A percentile compares a stretch with the other conserved stretches of the same genome.
Evolutionary conservation across 2,797 vertebrate genomes (phyloP).

Genomic region (Mus caroli): DNA sequence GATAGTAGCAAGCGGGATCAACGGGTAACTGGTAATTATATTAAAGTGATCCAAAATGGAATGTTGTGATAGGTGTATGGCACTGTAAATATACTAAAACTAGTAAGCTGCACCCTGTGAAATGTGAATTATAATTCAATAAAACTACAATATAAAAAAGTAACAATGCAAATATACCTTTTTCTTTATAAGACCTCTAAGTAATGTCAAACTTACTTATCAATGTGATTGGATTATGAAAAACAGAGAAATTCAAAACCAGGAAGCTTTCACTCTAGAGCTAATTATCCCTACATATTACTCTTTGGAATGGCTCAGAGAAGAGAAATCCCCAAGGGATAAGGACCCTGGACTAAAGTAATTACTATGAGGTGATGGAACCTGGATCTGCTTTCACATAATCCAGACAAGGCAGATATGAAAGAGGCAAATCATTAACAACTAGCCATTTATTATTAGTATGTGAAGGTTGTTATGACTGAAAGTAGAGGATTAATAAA

Average conservation of each 20-base stretch:
- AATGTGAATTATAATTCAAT: slow-evolving; percentile 5
- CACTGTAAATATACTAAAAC: slow-evolving; percentile 13
- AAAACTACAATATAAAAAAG: slow-evolving; percentile 34
- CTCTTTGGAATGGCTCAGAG: not conserved
- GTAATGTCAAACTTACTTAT: not conserved
- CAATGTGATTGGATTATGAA: not conserved
- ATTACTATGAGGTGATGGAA: not conserved
- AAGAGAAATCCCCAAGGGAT: not conserved
- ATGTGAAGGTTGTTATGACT: not conserved
- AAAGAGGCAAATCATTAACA: not conserved
- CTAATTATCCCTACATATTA: not conserved
- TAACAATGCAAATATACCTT: not conserved
- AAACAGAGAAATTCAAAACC: slow-evolving; percentile 13
- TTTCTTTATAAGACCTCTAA: slow-evolving; percentile 51
- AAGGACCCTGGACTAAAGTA: not conserved
- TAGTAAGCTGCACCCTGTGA: not conserved
- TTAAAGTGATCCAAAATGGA: slow-evolving; percentile 5
- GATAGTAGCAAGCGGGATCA: not conserved
- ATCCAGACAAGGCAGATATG: not conserved
- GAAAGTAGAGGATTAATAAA: not conserved
- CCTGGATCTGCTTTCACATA: not conserved
- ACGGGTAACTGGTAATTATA: not conserved
- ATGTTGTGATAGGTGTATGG: not conserved
- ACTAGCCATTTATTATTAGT: not conserved
- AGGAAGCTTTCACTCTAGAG: not conserved